Evolutionary conservation across 2,888 invertebrate species (phyloP), one percentile per base, ranked within the genome.

Genomic region (Eilema sororculum): DNA sequence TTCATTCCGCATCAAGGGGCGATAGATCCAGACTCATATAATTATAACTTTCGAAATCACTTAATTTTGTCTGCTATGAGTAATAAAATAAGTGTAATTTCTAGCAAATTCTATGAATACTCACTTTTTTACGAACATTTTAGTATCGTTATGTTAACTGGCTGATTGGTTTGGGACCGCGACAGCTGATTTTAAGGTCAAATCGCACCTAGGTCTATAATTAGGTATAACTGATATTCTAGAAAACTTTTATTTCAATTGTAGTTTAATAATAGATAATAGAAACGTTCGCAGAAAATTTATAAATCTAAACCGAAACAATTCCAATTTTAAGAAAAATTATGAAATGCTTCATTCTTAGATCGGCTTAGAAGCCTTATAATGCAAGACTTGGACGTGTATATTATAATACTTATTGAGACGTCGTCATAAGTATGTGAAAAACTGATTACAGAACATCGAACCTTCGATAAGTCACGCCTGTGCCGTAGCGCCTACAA

Each of bases 361-460:
- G 5, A 16, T 60, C 20, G 58, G 13, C 59, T 37, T 66, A 37
- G 66, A 66, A 41, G n/a, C 41, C 22, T 59, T 59, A 20, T 41
- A 66, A 59, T 66, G 33, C 58, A 60, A 60, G n/a, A 41, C 3
- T 28, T 30, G 61, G 41, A 68, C 25, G 20, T 56, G 46, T 52
- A 62, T 28, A 41, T 30, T n/a, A 37, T 64, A 68, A 65, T 52
- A 58, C 37, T 65, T 30, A 12, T 22, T 59, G 37, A 65, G 52
- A 65, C 68, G 65, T 67, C 65, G 57, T 72, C 67, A 65, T 65
- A 66, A 59, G 65, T 56, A 72, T 67, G 69, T 73, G 71, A 67
- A 72, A 62, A 70, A 73, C 73, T 76, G 81, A 81, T 80, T 79
- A 76, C 63, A 81, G 76, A 81, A 56, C 78, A 75, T 75, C 75